Evolutionary conservation across 1,140 invertebrate genomes (phyloP), one percentile per base, ranked within the genome.

Genomic region (Drosophila dunni): DNA sequence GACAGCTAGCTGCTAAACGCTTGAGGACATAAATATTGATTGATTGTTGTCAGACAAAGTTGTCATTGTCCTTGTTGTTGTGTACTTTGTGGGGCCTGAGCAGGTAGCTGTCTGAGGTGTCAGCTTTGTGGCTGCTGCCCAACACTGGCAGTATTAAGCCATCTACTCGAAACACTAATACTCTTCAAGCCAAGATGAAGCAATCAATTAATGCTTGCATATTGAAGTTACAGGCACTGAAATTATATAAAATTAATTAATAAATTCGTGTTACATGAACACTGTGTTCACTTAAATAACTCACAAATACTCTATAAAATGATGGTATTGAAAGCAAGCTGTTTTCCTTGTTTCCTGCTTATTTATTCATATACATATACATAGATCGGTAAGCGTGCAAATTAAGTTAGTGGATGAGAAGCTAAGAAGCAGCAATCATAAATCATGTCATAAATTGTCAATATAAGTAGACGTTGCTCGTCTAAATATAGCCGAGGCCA

Each of bases 21-120:
- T 67, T 50, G 46, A 80, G 76, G 73, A 78, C 80, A 88, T 80
- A 88, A 88, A 88, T 88, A 89, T 89, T 88, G 83, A 88, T 88
- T 83, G 83, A 88, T 88, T 88, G 83, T 89, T 84, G 84, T 88
- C 84, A 88, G 68, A 72, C 77, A 62, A 68, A 64, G 45, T 71
- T 64, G 61, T 61, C 51, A 54, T 58, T 36, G 69, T 53, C 33
- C 50, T 62, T 75, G 46, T 69, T 45, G 48, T 60, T 72, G 48
- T 54, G 36, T 54, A 40, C 48, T 60, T 51, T 65, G 53, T 11
- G 24, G 44, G 20, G 38, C 9, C 40, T 54, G 61, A 44, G 60
- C 75, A 75, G 75, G 72, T 75, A 56, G 38, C 56, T 78, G 64
- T 78, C 66, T 68, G 70, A 86, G 83, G 65, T 82, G 82, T 88